Evolutionary conservation across 2,888 invertebrate species (phyloP).

Genomic region (Agriopis leucophaearia): DNA sequence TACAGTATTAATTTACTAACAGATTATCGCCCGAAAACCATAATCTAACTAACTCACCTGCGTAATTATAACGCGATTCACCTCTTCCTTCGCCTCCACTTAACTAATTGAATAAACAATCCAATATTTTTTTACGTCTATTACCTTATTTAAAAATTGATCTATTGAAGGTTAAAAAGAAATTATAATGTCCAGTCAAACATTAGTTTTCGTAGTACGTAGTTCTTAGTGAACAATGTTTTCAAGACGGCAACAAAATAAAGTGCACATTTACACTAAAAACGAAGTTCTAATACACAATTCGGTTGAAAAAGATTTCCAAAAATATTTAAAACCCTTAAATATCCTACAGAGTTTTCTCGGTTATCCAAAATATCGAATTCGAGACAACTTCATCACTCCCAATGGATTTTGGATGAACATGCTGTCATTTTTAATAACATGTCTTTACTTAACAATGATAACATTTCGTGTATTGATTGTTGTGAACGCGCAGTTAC

Average conservation of each 20-base stretch:
- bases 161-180: too few species aligned
- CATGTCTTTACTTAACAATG: constrained; percentile 6
- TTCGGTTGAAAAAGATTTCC: constrained; percentile 15
- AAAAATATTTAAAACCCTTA: constrained; percentile 20
- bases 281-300: constrained; percentile 23
- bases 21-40: neutral
- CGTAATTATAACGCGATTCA: neutral
- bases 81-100: neutral
- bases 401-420: constrained; percentile 8
- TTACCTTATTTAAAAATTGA: too few species aligned
- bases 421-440: constrained; percentile 5
- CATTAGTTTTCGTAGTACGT: too few species aligned
- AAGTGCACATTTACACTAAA: constrained; percentile 13
- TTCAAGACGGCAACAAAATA: neutral
- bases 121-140: neutral
- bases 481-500: too few species aligned
- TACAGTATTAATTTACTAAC: too few species aligned
- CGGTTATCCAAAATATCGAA: constrained; percentile 21
- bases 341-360: constrained; percentile 16
- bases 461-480: neutral
- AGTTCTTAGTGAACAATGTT: constrained; percentile 5
- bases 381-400: constrained; percentile 31
- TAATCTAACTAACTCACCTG: neutral
- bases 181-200: neutral
- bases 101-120: neutral